These are phyloP conservation scores for Agrotis segetum DNA, from an alignment of 2,888 invertebrate species.

Conservation along the genomic window DNA sequence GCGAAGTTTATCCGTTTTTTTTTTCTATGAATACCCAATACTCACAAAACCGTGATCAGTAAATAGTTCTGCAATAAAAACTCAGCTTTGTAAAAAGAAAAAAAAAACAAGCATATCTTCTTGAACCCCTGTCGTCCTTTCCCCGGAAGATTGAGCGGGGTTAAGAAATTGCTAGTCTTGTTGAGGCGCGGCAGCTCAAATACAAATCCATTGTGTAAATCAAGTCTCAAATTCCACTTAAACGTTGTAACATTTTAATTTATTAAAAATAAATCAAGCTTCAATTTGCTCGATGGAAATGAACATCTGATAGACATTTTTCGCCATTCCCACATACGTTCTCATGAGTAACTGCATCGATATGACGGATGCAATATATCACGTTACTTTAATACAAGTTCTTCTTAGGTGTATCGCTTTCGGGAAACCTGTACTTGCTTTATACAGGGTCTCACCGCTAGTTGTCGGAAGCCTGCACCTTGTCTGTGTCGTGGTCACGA, in stretches of 20 bases:
- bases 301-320: slow-evolving; percentile 29
- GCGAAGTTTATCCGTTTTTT: slow-evolving; percentile 80
- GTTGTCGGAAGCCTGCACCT: slow-evolving; percentile 78
- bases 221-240: slow-evolving; percentile 4
- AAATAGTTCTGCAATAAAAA: slow-evolving; percentile 19
- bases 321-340: slow-evolving; percentile 24
- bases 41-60: slow-evolving; percentile 47
- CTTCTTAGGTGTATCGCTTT: slow-evolving; percentile 66
- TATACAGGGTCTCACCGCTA: slow-evolving; percentile 65
- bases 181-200: slow-evolving; percentile 8
- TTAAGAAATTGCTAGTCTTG: slow-evolving; percentile 25
- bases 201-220: slow-evolving; percentile 18
- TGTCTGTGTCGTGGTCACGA: slow-evolving; percentile 69
- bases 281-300: not conserved
- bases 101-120: slow-evolving; percentile 9
- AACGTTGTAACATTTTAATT: slow-evolving; percentile 10
- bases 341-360: slow-evolving; percentile 13
- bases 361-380: slow-evolving; percentile 57
- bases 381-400: slow-evolving; percentile 57
- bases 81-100: slow-evolving; percentile 4
- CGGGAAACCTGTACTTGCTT: slow-evolving; percentile 66
- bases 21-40: slow-evolving; percentile 69
- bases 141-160: slow-evolving; percentile 33
- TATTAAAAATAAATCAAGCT: not conserved
- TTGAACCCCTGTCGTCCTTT: slow-evolving; percentile 28